Base-by-base conservation (phyloP, 64 coral and sea anemone genomes). In the Montipora capricornis region DNA sequence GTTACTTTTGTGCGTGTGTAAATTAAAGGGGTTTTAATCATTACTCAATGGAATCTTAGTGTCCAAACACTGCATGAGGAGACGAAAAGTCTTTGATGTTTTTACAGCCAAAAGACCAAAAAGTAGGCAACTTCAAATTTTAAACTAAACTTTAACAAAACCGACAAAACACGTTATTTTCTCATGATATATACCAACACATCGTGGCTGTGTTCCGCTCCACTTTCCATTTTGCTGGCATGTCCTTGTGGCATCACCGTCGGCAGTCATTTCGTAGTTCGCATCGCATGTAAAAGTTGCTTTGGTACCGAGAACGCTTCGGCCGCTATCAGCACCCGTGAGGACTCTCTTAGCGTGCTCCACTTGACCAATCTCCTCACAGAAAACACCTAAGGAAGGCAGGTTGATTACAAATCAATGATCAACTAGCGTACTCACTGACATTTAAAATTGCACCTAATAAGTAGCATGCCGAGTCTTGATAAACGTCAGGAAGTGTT, bases 171-270 rank as follows among this genome's bases (percentile, higher is more conserved):
- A 20, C 29, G 2, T 46, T 12, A 47, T 15, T 47, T 50, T 17
- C 2, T 5, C 29, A 17, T 49, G 0, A 50, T 6, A 80, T 84
- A 52, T 73, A 93, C 92, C 83, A 52, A 93, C 87, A 81, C 92
- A 93, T 88, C 92, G 68, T 17, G 92, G 92, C 22, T 88, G 62
- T 17, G 76, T 78, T 7, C 83, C 92, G 52, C 84, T 93, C 92
- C 92, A 93, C 7, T 75, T 77, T 37, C 74, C 92, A 61, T 88
- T 76, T 15, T 78, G 20, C 13, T 93, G 92, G 61, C 92, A 93
- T 14, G 87, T 87, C 16, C 82, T 79, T 20, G 77, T 47, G 5
- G 74, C 49, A 55, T 76, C 74, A 3, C 84, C 84, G 14, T 78
- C 46, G 0, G 15, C 76, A 5, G 68, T 52, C 92, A 93, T 88